Base-by-base conservation (phyloP, 2,888 invertebrate species). In the Catocala sponsa region DNA sequence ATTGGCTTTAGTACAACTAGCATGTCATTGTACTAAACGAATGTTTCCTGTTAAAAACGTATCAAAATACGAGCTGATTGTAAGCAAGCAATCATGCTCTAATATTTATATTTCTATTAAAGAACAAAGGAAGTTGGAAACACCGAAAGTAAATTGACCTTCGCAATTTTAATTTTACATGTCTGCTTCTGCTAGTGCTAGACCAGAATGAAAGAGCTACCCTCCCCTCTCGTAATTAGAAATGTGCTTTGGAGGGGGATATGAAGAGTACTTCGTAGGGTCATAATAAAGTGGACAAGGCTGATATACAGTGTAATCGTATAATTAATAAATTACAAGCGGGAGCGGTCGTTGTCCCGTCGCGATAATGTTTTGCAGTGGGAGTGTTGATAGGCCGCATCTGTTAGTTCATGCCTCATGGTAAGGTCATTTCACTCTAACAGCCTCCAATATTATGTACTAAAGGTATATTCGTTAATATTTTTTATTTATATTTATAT, bases 281-380 rank as follows among this genome's bases (percentile, higher is more conserved):
- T 89, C 90, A 76, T 58, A 76, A 72, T 86, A 85, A 71, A 83
- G 78, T 88, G 91, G 91, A 53, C 78, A 79, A 80, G 79, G 80
- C 79, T 83, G 79, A 75, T 82, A 80, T 80, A 82, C 83, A 79
- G 77, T 81, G 86, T 88, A 87, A 87, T 87, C 84, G 89, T 86
- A 86, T 89, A 92, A 93, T 94, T 94, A 92, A 92, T 93, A 92
- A 91, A 92, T 92, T 90, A 92, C 89, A 84, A 89, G 86, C 84
- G 83, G 74, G 80, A 79, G 87, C 88, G 93, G 93, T 93, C 92
- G 78, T 91, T 91, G 93, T 83, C 87, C 92, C 80, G 78, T 79
- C 71, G 83, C 86, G 91, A 92, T 92, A 91, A 89, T 89, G 86
- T 88, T 91, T 88, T 85, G 91, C 91, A 89, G 88, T 84, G 88